Evolutionary conservation across 2,797 vertebrate species (phyloP).

Genomic region (Lepus townsendii): DNA sequence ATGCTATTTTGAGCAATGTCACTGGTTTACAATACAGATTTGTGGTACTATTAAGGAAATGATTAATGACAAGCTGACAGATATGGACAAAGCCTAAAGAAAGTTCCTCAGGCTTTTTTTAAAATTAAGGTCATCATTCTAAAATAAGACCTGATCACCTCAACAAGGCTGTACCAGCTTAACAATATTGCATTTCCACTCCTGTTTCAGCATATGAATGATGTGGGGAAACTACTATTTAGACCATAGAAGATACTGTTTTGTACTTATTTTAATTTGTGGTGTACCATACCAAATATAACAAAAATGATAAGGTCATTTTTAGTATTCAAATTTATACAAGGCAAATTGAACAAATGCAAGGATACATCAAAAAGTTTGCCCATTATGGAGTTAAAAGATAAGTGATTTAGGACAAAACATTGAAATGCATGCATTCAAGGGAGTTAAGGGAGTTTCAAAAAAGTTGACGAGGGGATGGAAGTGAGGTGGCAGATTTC

Average conservation of each 20-base stretch:
- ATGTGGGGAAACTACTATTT: neutral
- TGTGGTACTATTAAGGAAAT: neutral
- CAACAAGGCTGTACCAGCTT: neutral
- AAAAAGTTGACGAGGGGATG: no score
- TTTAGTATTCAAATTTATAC: neutral
- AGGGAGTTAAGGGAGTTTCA: no score
- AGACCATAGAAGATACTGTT: neutral
- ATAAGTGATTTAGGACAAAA: no score
- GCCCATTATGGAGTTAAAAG: no score
- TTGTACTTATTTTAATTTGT: neutral
- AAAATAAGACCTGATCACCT: no score
- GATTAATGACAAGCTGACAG: neutral
- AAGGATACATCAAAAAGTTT: no score
- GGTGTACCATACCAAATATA: neutral
- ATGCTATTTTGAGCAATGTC: neutral
- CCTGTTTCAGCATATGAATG: neutral
- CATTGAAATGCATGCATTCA: no score
- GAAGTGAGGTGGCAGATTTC: no score
- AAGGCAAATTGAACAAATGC: neutral
- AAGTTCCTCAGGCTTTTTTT: no score
- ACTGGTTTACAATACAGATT: neutral
- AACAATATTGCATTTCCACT: neutral
- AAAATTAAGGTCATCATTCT: neutral
- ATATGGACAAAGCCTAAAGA: neutral
- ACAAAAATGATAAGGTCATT: neutral